A percentile compares a stretch with the other conserved stretches of the same genome.
Conservation (phyloP, 2,888 invertebrate genomes). For the Polyommatus iphigenia region DNA sequence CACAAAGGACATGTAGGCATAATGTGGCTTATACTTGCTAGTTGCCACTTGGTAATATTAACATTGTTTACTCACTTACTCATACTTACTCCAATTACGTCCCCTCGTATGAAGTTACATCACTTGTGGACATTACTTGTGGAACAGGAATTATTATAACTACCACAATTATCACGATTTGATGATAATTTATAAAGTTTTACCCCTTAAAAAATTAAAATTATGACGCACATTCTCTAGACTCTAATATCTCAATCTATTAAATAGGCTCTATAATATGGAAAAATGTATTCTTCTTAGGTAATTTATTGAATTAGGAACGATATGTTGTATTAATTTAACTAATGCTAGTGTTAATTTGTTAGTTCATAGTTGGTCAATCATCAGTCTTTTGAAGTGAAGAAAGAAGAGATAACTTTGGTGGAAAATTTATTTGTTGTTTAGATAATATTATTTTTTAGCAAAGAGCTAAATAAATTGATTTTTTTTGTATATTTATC, state of each 20-base stretch:
- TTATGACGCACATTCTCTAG: too few relatives aligned
- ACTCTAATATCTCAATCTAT: too few relatives aligned
- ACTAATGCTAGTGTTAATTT: too few relatives aligned
- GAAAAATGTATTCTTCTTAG: too few relatives aligned
- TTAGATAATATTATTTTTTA: background rate
- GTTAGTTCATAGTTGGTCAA: too few relatives aligned
- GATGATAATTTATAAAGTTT: background rate
- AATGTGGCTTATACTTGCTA: background rate
- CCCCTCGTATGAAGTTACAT: background rate
- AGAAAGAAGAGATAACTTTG: too few relatives aligned
- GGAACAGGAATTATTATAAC: background rate
- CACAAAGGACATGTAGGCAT: background rate
- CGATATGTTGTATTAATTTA: too few relatives aligned
- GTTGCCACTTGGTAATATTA: background rate
- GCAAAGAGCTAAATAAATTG: background rate
- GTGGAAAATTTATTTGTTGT: too few relatives aligned
- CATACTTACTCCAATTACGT: background rate
- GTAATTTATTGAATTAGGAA: too few relatives aligned
- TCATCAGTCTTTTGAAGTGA: too few relatives aligned
- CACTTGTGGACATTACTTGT: background rate
- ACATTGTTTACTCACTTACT: background rate
- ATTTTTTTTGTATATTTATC: background rate
- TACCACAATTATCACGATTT: background rate
- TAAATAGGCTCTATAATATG: too few relatives aligned
- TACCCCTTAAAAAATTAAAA: background rate